These are phyloP conservation scores for Mimachlamys varia DNA, from an alignment of 2,888 invertebrate species.

Conservation along the genomic window DNA sequence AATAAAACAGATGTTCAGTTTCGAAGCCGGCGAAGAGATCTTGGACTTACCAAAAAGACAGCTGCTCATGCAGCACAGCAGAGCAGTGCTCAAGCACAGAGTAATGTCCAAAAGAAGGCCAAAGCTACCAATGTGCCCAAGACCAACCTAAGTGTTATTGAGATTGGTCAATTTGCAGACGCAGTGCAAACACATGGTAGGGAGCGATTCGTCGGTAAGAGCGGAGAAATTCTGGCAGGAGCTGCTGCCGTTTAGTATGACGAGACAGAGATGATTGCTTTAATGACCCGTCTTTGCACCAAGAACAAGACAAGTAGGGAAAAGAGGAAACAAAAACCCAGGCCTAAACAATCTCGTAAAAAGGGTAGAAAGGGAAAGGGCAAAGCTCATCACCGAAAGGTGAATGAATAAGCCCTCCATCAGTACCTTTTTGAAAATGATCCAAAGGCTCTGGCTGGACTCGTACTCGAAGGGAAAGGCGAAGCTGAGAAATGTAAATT, in stretches of 20 bases:
- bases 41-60: background rate
- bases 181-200: conserved; percentile 5
- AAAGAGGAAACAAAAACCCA: background rate
- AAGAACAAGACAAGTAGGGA: background rate
- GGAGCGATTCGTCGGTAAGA: background rate
- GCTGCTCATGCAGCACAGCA: background rate
- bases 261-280: background rate
- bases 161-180: background rate
- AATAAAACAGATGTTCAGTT: background rate
- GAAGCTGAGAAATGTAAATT: conserved; percentile 41
- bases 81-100: background rate
- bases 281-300: background rate
- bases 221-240: background rate
- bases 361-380: background rate
- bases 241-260: background rate
- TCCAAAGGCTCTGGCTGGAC: conserved; percentile 37
- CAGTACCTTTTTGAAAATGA: conserved; percentile 45
- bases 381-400: background rate
- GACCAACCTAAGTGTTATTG: background rate
- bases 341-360: background rate
- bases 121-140: too few species aligned
- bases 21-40: background rate
- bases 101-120: background rate
- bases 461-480: conserved; percentile 42
- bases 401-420: background rate